Percentiles rank a stretch among this genome's conserved stretches.
These are phyloP conservation scores for Alviniconcha strummeri DNA, from an alignment of 2,888 invertebrate species.

Conservation along the genomic window DNA sequence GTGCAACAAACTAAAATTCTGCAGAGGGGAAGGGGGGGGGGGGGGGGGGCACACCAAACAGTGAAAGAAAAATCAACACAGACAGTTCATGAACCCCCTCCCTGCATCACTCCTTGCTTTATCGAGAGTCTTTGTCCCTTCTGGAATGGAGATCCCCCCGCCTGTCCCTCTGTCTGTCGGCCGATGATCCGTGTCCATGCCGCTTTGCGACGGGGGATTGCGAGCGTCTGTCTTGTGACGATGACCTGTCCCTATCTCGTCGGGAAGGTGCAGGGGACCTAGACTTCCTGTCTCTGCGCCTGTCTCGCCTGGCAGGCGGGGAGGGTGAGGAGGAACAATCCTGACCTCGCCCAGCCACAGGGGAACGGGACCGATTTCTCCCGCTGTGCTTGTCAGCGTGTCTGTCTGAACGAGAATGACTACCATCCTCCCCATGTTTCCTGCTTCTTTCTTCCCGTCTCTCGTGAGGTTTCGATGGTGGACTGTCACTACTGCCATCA, in stretches of 20 bases:
- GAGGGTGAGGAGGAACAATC: too few relatives aligned
- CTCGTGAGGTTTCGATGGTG: not conserved
- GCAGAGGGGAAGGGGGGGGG: too few relatives aligned
- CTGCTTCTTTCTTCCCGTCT: not conserved
- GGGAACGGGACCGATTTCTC: too few relatives aligned
- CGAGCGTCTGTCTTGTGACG: not conserved
- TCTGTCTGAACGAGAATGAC: not conserved
- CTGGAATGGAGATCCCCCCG: not conserved
- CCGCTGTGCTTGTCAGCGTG: constrained; percentile 1
- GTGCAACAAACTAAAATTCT: too few relatives aligned
- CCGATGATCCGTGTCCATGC: too few relatives aligned
- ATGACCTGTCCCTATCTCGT: constrained; percentile 22
- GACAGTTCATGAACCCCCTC: not conserved
- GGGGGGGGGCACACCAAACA: not conserved
- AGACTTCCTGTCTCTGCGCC: constrained; percentile 2
- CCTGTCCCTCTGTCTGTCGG: not conserved
- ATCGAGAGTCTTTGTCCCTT: not conserved
- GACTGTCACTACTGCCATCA: not conserved
- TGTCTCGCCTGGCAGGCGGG: not conserved
- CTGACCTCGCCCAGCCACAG: too few relatives aligned
- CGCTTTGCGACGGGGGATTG: too few relatives aligned
- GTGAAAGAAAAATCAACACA: not conserved
- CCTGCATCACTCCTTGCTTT: not conserved
- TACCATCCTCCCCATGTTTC: not conserved
- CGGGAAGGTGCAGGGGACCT: not conserved